Evolutionary conservation across 1,140 invertebrate species (phyloP).

Genomic region (Papilio aristodemus): DNA sequence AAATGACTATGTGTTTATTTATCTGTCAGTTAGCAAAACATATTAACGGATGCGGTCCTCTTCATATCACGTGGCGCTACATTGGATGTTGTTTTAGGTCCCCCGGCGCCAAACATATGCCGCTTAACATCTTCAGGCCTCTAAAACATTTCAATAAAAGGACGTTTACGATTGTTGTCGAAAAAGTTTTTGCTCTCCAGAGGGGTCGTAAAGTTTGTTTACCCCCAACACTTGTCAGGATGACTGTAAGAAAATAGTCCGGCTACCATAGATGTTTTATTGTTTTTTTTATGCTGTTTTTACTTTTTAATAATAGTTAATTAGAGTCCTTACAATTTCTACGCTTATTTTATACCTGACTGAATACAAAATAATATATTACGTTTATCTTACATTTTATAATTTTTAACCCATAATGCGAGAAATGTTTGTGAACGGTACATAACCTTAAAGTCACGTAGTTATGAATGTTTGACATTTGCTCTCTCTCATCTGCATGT

Average conservation of each 20-base stretch:
- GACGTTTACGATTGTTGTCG: slow-evolving; percentile 54
- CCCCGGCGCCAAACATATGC: slow-evolving; percentile 68
- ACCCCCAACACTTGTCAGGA: slow-evolving; percentile 57
- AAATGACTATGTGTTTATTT: slow-evolving; percentile 11
- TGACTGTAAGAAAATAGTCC: slow-evolving; percentile 54
- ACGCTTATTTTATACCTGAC: too few relatives aligned
- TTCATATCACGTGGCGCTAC: slow-evolving; percentile 44
- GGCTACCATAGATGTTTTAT: slow-evolving; percentile 45
- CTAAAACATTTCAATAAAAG: slow-evolving; percentile 49
- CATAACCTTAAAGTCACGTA: slow-evolving; percentile 31
- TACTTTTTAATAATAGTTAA: slow-evolving; percentile 33
- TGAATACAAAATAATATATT: too few relatives aligned
- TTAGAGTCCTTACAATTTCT: too few relatives aligned
- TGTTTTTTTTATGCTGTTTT: slow-evolving; percentile 44
- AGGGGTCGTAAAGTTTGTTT: slow-evolving; percentile 61
- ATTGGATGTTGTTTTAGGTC: slow-evolving; percentile 48
- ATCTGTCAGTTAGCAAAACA: slow-evolving; percentile 28
- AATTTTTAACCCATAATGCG: too few relatives aligned
- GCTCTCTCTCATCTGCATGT: slow-evolving; percentile 13
- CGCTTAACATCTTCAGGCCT: slow-evolving; percentile 41
- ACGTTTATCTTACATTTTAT: too few relatives aligned
- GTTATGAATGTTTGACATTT: slow-evolving; percentile 6
- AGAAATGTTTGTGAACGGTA: not conserved
- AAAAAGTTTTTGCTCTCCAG: slow-evolving; percentile 52
- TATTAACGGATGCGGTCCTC: slow-evolving; percentile 35